Percentiles rank a stretch among this genome's conserved stretches.
Evolutionary conservation across 2,797 vertebrate species (phyloP).

Genomic region (Emydoidea blandingii): DNA sequence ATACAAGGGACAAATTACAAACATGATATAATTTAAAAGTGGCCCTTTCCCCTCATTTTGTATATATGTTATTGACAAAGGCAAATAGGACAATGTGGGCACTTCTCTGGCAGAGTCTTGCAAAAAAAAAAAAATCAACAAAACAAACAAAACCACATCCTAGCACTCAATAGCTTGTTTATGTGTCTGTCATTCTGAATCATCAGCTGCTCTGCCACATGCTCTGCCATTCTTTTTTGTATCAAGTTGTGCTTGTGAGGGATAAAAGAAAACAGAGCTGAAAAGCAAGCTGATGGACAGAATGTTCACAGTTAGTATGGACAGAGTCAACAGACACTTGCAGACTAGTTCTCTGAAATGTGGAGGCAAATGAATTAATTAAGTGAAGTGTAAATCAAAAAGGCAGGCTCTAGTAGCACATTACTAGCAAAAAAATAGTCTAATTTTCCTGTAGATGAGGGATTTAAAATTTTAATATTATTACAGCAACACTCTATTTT

Average conservation of each 20-base stretch:
- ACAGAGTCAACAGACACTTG: not conserved
- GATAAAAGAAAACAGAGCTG: conserved; percentile 34
- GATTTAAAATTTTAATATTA: not conserved
- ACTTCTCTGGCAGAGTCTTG: not conserved
- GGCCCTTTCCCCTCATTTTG: not conserved
- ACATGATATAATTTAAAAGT: conserved; percentile 16
- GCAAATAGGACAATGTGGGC: not conserved
- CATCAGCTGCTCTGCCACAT: conserved; percentile 1
- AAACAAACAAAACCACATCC: accelerated
- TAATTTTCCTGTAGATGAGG: not conserved
- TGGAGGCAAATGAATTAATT: not conserved
- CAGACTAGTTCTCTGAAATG: not conserved
- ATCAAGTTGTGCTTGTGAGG: conserved; percentile 28
- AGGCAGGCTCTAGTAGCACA: not conserved
- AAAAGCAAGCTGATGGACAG: not conserved
- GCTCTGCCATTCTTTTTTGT: conserved; percentile 4
- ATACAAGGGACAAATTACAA: not conserved
- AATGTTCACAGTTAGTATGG: not conserved
- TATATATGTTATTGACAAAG: not conserved
- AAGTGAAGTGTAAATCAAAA: not conserved
- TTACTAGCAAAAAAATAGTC: not conserved
- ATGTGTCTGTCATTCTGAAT: conserved; percentile 10
- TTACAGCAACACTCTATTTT: not conserved
- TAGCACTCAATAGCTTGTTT: not conserved
- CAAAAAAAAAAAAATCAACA: not conserved